A percentile compares a stretch with the other conserved stretches of the same genome.
phyloP scores from a whole-genome alignment of 2,797 vertebrate genomes.

The Dromococcyx pavoninus region DNA sequence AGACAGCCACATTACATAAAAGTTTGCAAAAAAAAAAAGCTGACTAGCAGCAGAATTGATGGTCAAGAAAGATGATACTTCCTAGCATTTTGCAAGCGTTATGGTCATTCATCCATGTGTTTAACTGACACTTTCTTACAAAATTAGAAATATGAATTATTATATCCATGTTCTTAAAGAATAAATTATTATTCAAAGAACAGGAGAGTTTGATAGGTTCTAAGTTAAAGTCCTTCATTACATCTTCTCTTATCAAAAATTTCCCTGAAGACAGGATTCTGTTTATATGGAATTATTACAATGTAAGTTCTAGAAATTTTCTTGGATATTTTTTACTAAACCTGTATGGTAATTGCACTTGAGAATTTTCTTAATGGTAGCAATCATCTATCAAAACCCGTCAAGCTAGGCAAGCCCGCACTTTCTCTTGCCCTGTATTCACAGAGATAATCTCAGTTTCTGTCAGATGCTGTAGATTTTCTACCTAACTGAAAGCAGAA shows the following conservation, averaged over 20 bases:
- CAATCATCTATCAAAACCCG: neutral
- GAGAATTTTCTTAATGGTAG: neutral
- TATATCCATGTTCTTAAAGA: neutral
- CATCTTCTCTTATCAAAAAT: neutral
- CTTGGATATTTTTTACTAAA: neutral
- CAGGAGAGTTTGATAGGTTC: neutral
- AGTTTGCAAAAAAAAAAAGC: neutral
- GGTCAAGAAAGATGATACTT: neutral
- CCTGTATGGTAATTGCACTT: neutral
- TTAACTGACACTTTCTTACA: neutral
- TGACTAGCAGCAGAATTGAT: neutral
- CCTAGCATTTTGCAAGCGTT: neutral
- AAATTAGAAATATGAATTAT: neutral
- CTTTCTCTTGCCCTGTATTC: neutral
- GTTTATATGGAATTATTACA: neutral
- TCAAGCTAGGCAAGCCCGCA: neutral
- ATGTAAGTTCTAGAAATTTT: neutral
- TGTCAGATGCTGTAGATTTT: neutral
- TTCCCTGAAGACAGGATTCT: neutral
- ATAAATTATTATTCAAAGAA: neutral
- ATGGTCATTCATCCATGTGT: neutral
- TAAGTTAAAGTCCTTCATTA: neutral
- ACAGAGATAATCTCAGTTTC: neutral
- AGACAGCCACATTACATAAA: neutral
- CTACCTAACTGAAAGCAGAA: neutral